Evolutionary conservation across 2,113 vertebrate genomes (phyloP).

Genomic region (Oncorhynchus tshawytscha): DNA sequence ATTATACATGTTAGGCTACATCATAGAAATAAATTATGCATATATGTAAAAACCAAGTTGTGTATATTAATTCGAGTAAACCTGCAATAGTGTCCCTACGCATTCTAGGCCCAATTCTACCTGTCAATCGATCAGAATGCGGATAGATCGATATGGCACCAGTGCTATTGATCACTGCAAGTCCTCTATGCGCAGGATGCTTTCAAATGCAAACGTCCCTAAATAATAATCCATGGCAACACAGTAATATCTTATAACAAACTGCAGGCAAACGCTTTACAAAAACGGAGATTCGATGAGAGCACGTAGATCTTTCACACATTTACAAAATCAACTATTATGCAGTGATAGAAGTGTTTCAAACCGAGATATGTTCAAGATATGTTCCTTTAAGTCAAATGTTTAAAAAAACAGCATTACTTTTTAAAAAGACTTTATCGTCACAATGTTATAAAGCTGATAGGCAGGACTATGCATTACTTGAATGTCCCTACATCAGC

Average conservation of each 20-base stretch:
- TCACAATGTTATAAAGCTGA: too few species aligned
- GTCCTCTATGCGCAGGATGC: conserved; percentile 61
- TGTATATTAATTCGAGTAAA: conserved; percentile 32
- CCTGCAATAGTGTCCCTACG: conserved; percentile 34
- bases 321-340: not conserved
- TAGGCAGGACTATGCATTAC: too few species aligned
- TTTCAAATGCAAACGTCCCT: conserved; percentile 74
- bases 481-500: too few species aligned
- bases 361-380: not conserved
- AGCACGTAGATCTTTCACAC: not conserved
- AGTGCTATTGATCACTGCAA: conserved; percentile 69
- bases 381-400: too few species aligned
- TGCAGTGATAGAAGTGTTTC: not conserved
- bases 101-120: conserved; percentile 60
- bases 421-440: too few species aligned
- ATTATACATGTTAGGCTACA: not conserved
- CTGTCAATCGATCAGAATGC: conserved; percentile 71
- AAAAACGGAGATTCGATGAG: conserved; percentile 48
- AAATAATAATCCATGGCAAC: conserved; percentile 74
- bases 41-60: not conserved
- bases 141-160: conserved; percentile 72
- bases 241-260: conserved; percentile 72
- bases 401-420: too few species aligned
- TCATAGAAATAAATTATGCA: too few species aligned
- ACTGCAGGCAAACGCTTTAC: conserved; percentile 65